Base-by-base conservation (phyloP, 1,140 invertebrate species). In the Heliconius melpomene region DNA sequence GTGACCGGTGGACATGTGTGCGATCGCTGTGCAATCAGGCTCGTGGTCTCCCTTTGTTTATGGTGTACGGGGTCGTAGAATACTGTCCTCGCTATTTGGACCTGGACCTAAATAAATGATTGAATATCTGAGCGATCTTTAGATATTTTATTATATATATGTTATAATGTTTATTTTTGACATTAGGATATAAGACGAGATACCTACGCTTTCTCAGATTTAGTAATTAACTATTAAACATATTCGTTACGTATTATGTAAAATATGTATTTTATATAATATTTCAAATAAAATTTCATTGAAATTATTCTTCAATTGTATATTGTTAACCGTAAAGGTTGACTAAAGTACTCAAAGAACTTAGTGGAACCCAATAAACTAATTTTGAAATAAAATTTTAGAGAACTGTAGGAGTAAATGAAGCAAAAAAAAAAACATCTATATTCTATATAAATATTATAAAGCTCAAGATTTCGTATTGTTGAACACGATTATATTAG, bases 21-120 rank as follows among this genome's bases (percentile, higher is more conserved):
- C 74, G 74, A 75, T 75, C 74, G 7, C n/a, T 72, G 36, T 72
- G 38, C 29, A 60, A 75, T 57, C 52, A 52, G 54, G 74, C 32
- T 60, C 20, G 54, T 75, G 74, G 74, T 75, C 60, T 75, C 60
- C 74, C 74, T 75, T 75, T 75, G 32, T 57, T 32, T 75, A 60
- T 29, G 54, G 38, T 52, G 74, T 72, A 72, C 71, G 36, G 36
- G 29, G 71, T 36, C 36, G 71, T 40, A 40, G 71, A 38, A 72
- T 36, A 38, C 60, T 66, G 60, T 66, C 60, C 26, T 60, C 9
- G 18, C 26, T 66, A 29, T 66, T 26, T 1, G 23, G 23, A 66
- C 60, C 60, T 66, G 32, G 23, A 29, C 60, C 60, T 66, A 7
- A 72, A 40, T 72, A 72, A 9, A 72, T 72, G 60, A 66, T 66